A percentile compares a stretch with the other conserved stretches of the same genome.
Conservation (phyloP, 2,113 vertebrate genomes). For the Coregonus clupeaformis region DNA sequence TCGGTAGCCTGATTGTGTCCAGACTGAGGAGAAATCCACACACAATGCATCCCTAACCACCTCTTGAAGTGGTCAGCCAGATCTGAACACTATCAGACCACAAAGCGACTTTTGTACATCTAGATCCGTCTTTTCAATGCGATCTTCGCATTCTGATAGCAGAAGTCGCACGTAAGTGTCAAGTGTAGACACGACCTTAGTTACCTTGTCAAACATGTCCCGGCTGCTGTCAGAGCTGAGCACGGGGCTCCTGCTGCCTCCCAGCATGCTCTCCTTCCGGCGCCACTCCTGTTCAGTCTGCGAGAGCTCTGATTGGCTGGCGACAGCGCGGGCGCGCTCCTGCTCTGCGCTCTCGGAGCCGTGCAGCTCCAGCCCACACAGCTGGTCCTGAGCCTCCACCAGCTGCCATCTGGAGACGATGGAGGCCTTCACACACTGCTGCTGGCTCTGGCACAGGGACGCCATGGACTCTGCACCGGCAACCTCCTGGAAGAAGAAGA, state of each 20-base stretch:
- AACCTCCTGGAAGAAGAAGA: not conserved
- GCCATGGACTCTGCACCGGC: conserved; percentile 70
- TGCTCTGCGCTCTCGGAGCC: conserved; percentile 91
- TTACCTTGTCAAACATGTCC: conserved; percentile 95
- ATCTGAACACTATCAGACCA: too few species aligned
- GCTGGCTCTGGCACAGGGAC: conserved; percentile 86
- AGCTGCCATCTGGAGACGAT: conserved; percentile 91
- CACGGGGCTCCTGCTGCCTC: conserved; percentile 78
- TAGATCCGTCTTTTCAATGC: too few species aligned
- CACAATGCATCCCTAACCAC: too few species aligned
- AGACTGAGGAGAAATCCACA: too few species aligned
- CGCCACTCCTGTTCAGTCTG: conserved; percentile 91
- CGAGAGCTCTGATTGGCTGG: conserved; percentile 81
- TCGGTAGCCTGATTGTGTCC: too few species aligned
- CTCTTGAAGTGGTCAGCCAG: too few species aligned
- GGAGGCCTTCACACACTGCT: conserved; percentile 87
- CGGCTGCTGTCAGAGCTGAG: conserved; percentile 79
- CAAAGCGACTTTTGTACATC: too few species aligned
- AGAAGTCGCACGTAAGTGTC: too few species aligned
- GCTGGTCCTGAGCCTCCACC: conserved; percentile 93
- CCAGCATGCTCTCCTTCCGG: conserved; percentile 89
- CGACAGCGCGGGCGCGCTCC: conserved; percentile 82
- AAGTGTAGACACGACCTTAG: not conserved
- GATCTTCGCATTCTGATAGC: too few species aligned
- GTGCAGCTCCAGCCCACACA: conserved; percentile 88